Percentiles rank a stretch among this genome's conserved stretches.
phyloP scores from a whole-genome alignment of 23 tunicate genomes.

The Trididemnum miniatum region DNA sequence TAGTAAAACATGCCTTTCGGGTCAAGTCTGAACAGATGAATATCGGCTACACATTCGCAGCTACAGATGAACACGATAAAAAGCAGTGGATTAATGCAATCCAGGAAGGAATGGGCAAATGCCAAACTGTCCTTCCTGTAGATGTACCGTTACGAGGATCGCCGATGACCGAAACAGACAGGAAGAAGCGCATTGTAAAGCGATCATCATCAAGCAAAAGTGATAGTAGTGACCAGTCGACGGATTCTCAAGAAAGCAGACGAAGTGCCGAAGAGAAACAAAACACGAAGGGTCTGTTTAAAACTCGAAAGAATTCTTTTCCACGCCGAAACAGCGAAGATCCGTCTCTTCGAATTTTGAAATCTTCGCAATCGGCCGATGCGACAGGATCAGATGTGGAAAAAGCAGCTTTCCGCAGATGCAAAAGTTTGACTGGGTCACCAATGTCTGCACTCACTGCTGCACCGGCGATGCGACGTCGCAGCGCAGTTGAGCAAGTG shows the following conservation, averaged over 20 bases:
- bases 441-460: conserved; percentile 41
- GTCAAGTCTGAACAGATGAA: conserved; percentile 62
- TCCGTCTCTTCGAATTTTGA: background rate
- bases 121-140: background rate
- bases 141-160: background rate
- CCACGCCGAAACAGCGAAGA: conserved; percentile 22
- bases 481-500: background rate
- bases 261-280: conserved; percentile 13
- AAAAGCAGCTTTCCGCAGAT: conserved; percentile 39
- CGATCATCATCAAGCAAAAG: conserved; percentile 74
- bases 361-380: background rate
- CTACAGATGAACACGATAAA: conserved; percentile 82
- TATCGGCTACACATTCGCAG: conserved; percentile 62
- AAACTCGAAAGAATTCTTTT: background rate
- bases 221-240: conserved; percentile 46
- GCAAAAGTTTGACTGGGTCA: conserved; percentile 64
- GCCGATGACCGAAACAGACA: conserved; percentile 5
- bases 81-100: conserved; percentile 87
- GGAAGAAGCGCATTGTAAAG: conserved; percentile 2
- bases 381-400: background rate
- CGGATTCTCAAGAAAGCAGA: background rate
- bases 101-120: conserved; percentile 64
- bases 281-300: background rate
- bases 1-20: conserved; percentile 78
- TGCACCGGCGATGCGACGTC: conserved; percentile 9